Conservation (phyloP, 2,888 invertebrate genomes). For the Cordilura impudica region DNA sequence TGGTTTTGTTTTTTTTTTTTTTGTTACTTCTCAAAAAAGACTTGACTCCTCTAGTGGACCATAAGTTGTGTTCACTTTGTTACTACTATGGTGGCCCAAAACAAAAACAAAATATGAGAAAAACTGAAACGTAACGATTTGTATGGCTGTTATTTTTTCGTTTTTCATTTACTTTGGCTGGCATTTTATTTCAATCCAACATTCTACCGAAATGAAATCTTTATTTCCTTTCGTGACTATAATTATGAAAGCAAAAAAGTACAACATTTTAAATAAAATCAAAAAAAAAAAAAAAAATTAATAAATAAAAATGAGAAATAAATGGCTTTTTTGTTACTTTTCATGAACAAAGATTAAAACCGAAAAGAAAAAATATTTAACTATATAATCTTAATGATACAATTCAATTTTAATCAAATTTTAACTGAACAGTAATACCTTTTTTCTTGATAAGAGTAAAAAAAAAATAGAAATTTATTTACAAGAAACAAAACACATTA, state of each 20-base stretch:
- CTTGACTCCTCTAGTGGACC: constrained; percentile 48
- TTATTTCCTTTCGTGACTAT: constrained; percentile 75
- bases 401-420: constrained; percentile 16
- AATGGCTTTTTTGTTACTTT: constrained; percentile 51
- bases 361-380: constrained; percentile 49
- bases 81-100: constrained; percentile 54
- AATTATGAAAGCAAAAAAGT: constrained; percentile 66
- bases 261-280: too few species aligned
- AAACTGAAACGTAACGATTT: constrained; percentile 49
- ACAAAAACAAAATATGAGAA: not conserved
- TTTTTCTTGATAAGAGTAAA: not conserved
- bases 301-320: constrained; percentile 30
- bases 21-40: constrained; percentile 25
- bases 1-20: constrained; percentile 11
- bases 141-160: constrained; percentile 35
- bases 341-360: constrained; percentile 66
- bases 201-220: constrained; percentile 61
- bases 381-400: constrained; percentile 14
- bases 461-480: too few species aligned
- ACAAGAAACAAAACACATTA: too few species aligned
- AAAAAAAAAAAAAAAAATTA: constrained; percentile 15
- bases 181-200: constrained; percentile 36
- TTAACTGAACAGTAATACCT: too few species aligned
- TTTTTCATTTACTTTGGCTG: constrained; percentile 26
- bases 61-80: constrained; percentile 27